Conservation (phyloP, 2,888 invertebrate genomes). For the Dasypogon diadema region DNA sequence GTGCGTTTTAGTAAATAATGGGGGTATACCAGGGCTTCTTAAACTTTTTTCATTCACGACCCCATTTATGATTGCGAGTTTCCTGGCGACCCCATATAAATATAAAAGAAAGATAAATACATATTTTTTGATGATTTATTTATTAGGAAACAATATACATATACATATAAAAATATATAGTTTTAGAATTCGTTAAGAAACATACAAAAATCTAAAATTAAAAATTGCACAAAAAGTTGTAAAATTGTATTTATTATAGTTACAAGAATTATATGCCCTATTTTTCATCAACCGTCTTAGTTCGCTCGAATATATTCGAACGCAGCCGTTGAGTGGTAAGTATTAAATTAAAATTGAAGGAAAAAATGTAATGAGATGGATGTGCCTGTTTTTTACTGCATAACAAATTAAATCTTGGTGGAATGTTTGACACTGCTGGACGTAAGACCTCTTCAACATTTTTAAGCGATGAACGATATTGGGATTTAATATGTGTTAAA, state of each 20-base stretch:
- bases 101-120: neutral
- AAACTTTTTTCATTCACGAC: constrained; percentile 17
- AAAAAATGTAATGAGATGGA: constrained; percentile 10
- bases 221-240: constrained; percentile 18
- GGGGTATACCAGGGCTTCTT: constrained; percentile 22
- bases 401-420: constrained; percentile 18
- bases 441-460: constrained; percentile 17
- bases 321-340: too few relatives aligned
- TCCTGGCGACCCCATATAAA: constrained; percentile 2
- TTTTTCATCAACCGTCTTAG: too few relatives aligned
- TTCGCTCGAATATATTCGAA: too few relatives aligned
- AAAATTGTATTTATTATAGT: neutral
- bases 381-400: constrained; percentile 15
- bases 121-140: neutral
- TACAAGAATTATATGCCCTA: too few relatives aligned
- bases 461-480: constrained; percentile 21
- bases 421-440: constrained; percentile 10
- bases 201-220: constrained; percentile 21
- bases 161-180: too few relatives aligned
- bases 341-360: neutral
- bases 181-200: constrained; percentile 5
- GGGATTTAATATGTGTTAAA: constrained; percentile 20
- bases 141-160: neutral
- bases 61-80: constrained; percentile 15
- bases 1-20: too few relatives aligned